Percentiles rank a stretch among this genome's conserved stretches.
These are phyloP conservation scores for Columba guinea DNA, from an alignment of 2,797 vertebrate genomes.

Conservation along the genomic window DNA sequence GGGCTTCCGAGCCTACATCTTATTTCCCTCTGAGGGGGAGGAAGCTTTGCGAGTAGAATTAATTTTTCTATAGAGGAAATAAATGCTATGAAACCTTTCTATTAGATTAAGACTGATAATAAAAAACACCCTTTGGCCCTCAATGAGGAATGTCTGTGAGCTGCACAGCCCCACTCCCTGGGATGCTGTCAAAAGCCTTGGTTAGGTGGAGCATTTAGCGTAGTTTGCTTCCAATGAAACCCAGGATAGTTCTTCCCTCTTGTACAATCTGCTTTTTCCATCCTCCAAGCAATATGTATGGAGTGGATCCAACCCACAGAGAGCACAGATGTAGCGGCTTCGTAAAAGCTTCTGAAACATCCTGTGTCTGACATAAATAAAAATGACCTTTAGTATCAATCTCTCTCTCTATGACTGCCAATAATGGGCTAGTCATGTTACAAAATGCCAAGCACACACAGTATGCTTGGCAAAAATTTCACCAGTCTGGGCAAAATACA, in stretches of 20 bases:
- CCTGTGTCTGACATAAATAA: slow-evolving; percentile 62
- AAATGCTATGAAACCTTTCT: slow-evolving; percentile 21
- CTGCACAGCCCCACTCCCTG: neutral
- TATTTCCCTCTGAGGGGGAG: slow-evolving; percentile 58
- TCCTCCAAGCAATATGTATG: slow-evolving; percentile 31
- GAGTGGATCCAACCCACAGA: slow-evolving; percentile 34
- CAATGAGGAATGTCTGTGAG: neutral
- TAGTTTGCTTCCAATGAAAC: neutral
- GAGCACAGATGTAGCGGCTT: slow-evolving; percentile 51
- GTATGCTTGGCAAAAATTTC: slow-evolving; percentile 5
- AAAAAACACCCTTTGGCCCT: neutral
- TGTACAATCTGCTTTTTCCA: slow-evolving; percentile 14
- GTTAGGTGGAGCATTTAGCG: neutral
- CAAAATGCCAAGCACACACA: neutral
- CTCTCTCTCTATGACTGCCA: slow-evolving; percentile 2
- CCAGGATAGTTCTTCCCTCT: neutral
- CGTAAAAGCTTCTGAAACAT: slow-evolving; percentile 53
- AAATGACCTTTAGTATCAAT: slow-evolving; percentile 47
- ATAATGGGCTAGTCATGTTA: neutral
- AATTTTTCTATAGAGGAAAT: slow-evolving; percentile 35
- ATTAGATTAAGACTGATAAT: slow-evolving; percentile 10
- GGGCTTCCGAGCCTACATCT: slow-evolving; percentile 47
- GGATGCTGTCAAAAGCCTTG: neutral
- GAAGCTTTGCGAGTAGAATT: slow-evolving; percentile 42
- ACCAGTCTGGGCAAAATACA: neutral